Evolutionary conservation across 2,113 vertebrate genomes (phyloP), one percentile per base, ranked within the genome.

Genomic region (Panthera uncia): DNA sequence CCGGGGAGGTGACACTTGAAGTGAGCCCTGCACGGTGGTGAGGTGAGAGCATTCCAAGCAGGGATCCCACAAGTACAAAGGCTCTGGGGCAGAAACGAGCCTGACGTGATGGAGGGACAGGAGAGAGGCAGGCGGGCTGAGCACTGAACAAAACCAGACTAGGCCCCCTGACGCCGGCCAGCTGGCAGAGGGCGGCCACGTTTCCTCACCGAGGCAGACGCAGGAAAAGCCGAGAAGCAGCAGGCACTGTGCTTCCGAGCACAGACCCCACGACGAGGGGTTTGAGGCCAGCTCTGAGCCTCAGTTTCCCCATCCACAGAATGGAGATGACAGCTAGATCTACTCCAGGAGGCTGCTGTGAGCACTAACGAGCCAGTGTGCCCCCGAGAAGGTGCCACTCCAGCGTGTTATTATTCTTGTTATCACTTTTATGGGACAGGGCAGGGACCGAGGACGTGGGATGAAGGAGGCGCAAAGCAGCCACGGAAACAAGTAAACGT

Each of bases 101-200:
- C 25, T 0, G 1, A 41, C 27, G 3, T 1, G n/a, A 1, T 0
- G 3, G 74, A 73, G 65, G 18, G 36, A 1, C 10, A 27, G 83
- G n/a, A 21, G n/a, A 19, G 27, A 14, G 78, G 16, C 38, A 7
- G 50, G 69, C 1, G 15, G n/a, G 66, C 31, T 1, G 31, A 63
- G n/a, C 4, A 0, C 1, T 1, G n/a, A 23, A 66, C 36, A 18
- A 65, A 33, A 63, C 38, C 19, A 18, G 71, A 73, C 21, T 25
- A 18, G 83, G 3, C 6, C 66, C 29, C 36, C 73, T 2, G 71
- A 73, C 52, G 12, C 63, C 2, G 8, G 96, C 36, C 0, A 2
- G 1, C 8, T 0, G 7, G 33, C n/a, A 0, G 2, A 27, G 12
- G 1, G 7, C 21, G 5, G 55, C 50, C 16, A 4, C 6, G 1